A percentile compares a stretch with the other conserved stretches of the same genome.
These are phyloP conservation scores for Drosophila pachea DNA, from an alignment of 1,140 invertebrate genomes.

Conservation along the genomic window DNA sequence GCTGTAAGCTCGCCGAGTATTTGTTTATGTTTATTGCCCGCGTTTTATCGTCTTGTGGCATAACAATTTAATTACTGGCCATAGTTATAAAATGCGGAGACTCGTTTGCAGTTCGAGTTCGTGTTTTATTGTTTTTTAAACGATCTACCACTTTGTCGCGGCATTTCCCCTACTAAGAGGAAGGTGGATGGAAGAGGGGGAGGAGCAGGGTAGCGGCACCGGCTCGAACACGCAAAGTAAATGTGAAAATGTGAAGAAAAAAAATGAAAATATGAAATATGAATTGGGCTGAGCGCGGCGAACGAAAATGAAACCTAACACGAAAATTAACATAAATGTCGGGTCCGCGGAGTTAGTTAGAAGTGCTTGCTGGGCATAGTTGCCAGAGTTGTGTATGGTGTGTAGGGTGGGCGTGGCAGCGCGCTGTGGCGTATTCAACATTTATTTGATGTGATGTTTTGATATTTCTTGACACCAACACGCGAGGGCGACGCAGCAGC, in stretches of 20 bases:
- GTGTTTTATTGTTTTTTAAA: slow-evolving; percentile 78
- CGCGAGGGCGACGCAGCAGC: slow-evolving; percentile 67
- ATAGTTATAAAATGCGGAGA: slow-evolving; percentile 28
- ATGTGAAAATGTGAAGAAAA: slow-evolving; percentile 47
- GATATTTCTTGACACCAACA: slow-evolving; percentile 79
- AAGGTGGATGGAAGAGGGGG: background rate
- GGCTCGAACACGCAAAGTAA: slow-evolving; percentile 46
- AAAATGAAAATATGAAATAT: slow-evolving; percentile 66
- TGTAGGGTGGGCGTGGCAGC: slow-evolving; percentile 39
- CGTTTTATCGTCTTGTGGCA: slow-evolving; percentile 56
- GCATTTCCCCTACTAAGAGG: slow-evolving; percentile 41
- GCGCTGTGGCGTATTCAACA: slow-evolving; percentile 66
- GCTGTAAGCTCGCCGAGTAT: slow-evolving; percentile 23
- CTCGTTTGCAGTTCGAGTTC: slow-evolving; percentile 37
- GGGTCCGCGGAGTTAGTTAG: slow-evolving; percentile 13
- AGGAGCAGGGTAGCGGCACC: slow-evolving; percentile 2
- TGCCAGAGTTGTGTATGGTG: slow-evolving; percentile 56
- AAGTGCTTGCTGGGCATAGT: background rate
- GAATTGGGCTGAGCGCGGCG: slow-evolving; percentile 56
- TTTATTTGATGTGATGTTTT: slow-evolving; percentile 79
- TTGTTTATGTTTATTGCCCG: slow-evolving; percentile 58
- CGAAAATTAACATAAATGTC: slow-evolving; percentile 71
- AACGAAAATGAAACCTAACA: slow-evolving; percentile 55
- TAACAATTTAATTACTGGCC: slow-evolving; percentile 74
- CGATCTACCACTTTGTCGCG: slow-evolving; percentile 72